phyloP scores from a whole-genome alignment of 2,888 invertebrate species.

The Chrysina gloriosa region DNA sequence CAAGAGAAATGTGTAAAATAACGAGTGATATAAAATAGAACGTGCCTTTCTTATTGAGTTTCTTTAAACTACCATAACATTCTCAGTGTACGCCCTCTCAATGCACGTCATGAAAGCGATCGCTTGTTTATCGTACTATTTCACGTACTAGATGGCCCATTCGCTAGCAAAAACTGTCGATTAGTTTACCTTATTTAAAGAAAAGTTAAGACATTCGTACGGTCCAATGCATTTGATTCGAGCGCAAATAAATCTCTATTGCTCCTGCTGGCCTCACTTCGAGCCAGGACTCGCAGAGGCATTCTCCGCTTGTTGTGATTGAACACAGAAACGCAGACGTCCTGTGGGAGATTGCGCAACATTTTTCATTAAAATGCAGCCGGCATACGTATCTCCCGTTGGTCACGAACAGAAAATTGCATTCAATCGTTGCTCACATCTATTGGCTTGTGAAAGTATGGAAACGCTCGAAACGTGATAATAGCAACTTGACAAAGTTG shows the following conservation, averaged over 20 bases:
- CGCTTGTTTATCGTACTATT: background rate
- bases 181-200: constrained; percentile 21
- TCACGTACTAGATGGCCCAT: constrained; percentile 5
- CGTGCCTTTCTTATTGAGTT: background rate
- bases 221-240: background rate
- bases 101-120: background rate
- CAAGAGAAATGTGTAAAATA: background rate
- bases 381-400: constrained; percentile 48
- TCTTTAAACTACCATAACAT: background rate
- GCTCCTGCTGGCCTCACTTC: constrained; percentile 9
- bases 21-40: background rate
- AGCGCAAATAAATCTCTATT: constrained; percentile 19
- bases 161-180: constrained; percentile 1
- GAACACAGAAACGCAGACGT: constrained; percentile 15
- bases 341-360: constrained; percentile 49
- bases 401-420: too few relatives aligned
- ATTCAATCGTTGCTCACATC: too few relatives aligned
- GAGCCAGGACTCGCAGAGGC: background rate
- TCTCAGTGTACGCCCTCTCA: background rate
- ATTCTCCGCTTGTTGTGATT: constrained; percentile 17
- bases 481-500: too few relatives aligned
- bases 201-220: constrained; percentile 27
- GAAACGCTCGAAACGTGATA: too few relatives aligned
- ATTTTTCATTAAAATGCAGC: constrained; percentile 51
- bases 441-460: too few relatives aligned